Conservation (phyloP, 2,888 invertebrate species). For the Clunio marinus region DNA sequence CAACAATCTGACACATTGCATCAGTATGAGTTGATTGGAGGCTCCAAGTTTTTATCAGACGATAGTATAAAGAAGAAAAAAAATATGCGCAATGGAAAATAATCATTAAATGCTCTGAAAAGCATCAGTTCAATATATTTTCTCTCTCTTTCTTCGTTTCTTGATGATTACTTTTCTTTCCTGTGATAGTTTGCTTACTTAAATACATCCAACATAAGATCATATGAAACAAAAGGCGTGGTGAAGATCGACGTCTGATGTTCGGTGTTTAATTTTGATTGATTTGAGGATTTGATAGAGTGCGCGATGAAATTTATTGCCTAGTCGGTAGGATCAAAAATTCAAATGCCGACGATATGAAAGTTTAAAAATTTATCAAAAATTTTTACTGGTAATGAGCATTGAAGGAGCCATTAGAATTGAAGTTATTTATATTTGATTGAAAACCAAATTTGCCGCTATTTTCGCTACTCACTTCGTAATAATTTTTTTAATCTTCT, state of each 20-base stretch:
- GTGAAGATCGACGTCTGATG: conserved; percentile 8
- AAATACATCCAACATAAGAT: no score
- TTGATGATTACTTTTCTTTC: conserved; percentile 7
- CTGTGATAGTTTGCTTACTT: no score
- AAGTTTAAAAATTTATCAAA: not conserved
- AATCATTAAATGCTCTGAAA: conserved; percentile 17
- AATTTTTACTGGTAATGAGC: not conserved
- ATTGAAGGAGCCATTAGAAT: not conserved
- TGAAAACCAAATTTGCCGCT: not conserved
- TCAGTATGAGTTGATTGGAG: conserved; percentile 34
- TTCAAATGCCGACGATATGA: not conserved
- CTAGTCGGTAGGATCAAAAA: not conserved
- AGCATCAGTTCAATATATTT: conserved; percentile 15
- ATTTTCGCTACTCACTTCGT: conserved; percentile 13
- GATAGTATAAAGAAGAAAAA: no score
- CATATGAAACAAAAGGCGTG: conserved; percentile 12
- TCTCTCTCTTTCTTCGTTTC: not conserved
- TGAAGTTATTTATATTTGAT: not conserved
- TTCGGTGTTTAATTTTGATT: conserved; percentile 11
- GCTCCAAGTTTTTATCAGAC: conserved; percentile 31
- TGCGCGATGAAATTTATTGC: conserved; percentile 19
- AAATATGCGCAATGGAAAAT: conserved; percentile 5
- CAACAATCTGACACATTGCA: not conserved
- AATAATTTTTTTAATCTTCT: not conserved
- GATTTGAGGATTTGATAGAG: not conserved